Evolutionary conservation across 2,113 vertebrate genomes (phyloP), one percentile per base, ranked within the genome.

Genomic region (Octodon degus): DNA sequence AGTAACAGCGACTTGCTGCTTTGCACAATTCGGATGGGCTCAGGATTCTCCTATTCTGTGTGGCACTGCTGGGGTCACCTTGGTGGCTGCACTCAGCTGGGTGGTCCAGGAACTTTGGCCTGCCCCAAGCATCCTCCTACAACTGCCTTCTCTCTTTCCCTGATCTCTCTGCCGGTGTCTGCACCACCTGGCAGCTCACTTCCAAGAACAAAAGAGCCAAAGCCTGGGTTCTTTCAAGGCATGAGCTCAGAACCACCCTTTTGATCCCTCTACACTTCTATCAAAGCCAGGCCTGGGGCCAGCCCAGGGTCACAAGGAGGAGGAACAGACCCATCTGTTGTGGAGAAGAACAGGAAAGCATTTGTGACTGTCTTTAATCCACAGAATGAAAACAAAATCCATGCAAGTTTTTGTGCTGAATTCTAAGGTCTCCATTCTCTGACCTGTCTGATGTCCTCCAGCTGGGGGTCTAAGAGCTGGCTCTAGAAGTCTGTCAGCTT

Each of bases 401-500:
- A 30, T 25, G 9, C 16, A 24, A 82, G 72, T 58, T 74, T 60
- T 67, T 63, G 25, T 81, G 88, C n/a, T 94, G 55, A 83, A 88
- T 95, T 93, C 65, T 43, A 76, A 34, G 22, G 17, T 34, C 55
- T 74, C 20, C 0, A 86, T 16, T 47, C 32, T 55, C 4, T 93
- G 86, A 68, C 47, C 79, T 90, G 85, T 70, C 32, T 50, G 55
- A 90, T 92, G 37, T 76, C 89, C 84, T 89, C 12, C 55, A 81
- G 60, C 62, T 63, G 30, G 25, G 24, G 62, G 16, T 55, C 40
- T 90, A 17, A 27, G 47, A 91, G 47, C 68, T 5, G n/a, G 62
- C 63, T 81, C 37, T 53, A 85, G 86, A 93, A 96, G 86, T 92
- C 40, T 24, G 68, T 34, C 72, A 81, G 32, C 37, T 40, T 90